Evolutionary conservation across 2,888 invertebrate genomes (phyloP), one percentile per base, ranked within the genome.

Genomic region (Eilema caniola): DNA sequence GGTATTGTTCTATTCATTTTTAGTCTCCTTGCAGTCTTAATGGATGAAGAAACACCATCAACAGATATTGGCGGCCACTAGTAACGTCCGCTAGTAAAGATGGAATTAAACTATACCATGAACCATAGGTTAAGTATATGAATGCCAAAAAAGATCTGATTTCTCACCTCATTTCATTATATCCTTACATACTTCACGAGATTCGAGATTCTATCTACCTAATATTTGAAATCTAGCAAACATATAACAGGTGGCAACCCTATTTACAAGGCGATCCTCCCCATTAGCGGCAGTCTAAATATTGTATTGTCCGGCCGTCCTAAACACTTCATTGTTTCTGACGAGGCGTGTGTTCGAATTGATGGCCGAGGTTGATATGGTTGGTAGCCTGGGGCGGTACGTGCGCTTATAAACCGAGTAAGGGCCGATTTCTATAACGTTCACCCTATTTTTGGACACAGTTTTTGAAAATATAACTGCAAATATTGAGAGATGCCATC

Each of bases 321-420:
- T 87, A 90, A 90, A 90, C 87, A 90, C 86, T 85, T 88, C 90
- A 92, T 92, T 92, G 92, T 92, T 90, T 85, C 83, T 79, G 81
- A 80, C 77, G 73, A 80, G 85, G 82, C 85, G 82, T 84, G 82
- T 90, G 89, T 84, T 86, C 85, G 85, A 86, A 86, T 85, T 88
- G 92, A 92, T 92, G 87, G 86, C 82, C 81, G 73, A 70, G 56
- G 77, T 72, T 83, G 90, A 90, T 91, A 90, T 82, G 73, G 77
- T 74, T 80, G 79, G 82, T 84, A 83, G 82, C 83, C 80, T 77
- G 83, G 74, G 76, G 85, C 81, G 2, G 10, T 57, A 63, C 66
- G 72, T 72, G 69, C 70, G 57, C 70, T 66, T 71, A 33, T 37
- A 65, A 62, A 67, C 68, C 68, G 63, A 74, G 61, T 73, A 73